Evolutionary conservation across 2,113 vertebrate species (phyloP).

Genomic region (Pantherophis guttatus): DNA sequence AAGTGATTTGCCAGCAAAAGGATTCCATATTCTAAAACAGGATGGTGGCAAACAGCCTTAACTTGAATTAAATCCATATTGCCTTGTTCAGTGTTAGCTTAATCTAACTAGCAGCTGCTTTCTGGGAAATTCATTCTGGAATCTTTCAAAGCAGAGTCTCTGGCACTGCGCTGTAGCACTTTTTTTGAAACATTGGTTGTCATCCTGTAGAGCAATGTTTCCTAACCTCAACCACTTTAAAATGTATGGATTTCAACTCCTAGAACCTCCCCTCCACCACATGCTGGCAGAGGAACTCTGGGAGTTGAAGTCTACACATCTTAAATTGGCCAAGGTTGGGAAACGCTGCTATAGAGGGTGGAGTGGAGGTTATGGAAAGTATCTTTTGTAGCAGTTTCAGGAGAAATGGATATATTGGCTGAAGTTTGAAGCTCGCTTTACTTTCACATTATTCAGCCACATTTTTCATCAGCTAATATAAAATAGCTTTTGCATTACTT

Average conservation of each 20-base stretch:
- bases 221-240: background rate
- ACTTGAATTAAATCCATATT: background rate
- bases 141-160: background rate
- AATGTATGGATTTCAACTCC: background rate
- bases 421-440: background rate
- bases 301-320: background rate
- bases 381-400: background rate
- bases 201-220: background rate
- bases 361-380: background rate
- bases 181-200: background rate
- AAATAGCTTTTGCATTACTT: background rate
- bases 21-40: background rate
- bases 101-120: background rate
- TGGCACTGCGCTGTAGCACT: background rate
- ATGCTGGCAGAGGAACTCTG: background rate
- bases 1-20: background rate
- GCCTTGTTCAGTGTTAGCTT: background rate
- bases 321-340: background rate
- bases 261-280: background rate
- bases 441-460: background rate
- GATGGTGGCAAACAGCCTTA: background rate
- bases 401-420: background rate
- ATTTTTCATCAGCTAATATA: background rate
- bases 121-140: background rate
- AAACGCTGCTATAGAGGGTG: background rate